Evolutionary conservation across 2,113 vertebrate species (phyloP).

Genomic region (Otus sunia): DNA sequence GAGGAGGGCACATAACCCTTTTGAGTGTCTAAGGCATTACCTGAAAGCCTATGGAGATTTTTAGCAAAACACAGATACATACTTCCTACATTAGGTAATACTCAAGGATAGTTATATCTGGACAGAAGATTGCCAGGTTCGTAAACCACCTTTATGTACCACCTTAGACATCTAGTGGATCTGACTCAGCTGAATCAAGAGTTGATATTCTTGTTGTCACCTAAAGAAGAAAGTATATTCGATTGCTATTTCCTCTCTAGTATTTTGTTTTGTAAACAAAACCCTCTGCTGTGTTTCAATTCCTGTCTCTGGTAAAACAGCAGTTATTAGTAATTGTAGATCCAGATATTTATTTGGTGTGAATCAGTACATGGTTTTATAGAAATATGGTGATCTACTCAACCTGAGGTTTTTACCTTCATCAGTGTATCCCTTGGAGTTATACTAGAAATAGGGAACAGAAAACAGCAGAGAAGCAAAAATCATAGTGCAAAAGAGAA

Average conservation of each 20-base stretch:
- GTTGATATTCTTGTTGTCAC: neutral
- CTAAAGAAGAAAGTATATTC: neutral
- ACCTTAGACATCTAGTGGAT: neutral
- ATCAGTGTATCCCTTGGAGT: neutral
- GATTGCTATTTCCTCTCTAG: neutral
- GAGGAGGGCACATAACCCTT: neutral
- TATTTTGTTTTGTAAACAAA: neutral
- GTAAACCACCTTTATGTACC: neutral
- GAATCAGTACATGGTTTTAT: neutral
- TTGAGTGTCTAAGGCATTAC: neutral
- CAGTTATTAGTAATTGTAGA: neutral
- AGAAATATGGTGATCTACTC: neutral
- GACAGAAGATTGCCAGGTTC: neutral
- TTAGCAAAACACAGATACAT: neutral
- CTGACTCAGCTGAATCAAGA: neutral
- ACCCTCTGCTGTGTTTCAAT: neutral
- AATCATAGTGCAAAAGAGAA: neutral
- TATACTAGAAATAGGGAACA: neutral
- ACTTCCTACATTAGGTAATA: neutral
- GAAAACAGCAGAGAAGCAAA: neutral
- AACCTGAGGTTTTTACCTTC: neutral
- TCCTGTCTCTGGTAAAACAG: neutral
- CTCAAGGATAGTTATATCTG: neutral
- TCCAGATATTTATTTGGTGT: neutral
- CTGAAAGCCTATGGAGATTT: neutral